Base-by-base conservation (phyloP, 2,888 invertebrate genomes). In the Yponomeuta malinellus region DNA sequence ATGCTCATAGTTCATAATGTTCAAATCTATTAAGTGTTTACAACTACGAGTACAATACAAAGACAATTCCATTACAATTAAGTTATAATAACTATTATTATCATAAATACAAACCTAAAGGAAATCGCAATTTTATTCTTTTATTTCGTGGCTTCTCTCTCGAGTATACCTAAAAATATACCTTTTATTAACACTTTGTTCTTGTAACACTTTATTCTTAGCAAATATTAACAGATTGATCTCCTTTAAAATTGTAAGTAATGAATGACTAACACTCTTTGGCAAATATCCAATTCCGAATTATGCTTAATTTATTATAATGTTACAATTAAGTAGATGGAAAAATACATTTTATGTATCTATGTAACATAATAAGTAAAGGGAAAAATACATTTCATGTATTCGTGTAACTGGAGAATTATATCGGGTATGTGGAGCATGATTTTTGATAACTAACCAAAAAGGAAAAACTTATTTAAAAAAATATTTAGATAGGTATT, bases 311-410 rank as follows among this genome's bases (percentile, higher is more conserved):
- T 59, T 15, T 59, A 59, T 15, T 59, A 2, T 59, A 59, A 15
- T 59, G 5, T 15, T 5, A 59, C 5, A 15, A 59, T 59, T 59
- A 2, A 15, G 6, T 33, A 9, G 63, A 63, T 15, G 71, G 67
- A 72, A 59, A 64, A n/a, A 69, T 70, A 68, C 72, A 59, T 59
- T 59, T 59, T 59, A 59, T 59, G 43, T 43, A 43, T 43, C 43
- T 43, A 8, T 43, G 43, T 43, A 43, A 43, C 43, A 43, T 43
- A 43, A 8, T 43, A 6, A 43, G 6, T 43, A 43, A 43, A 43
- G 3, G 43, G 9, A 43, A 43, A 43, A 43, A 43, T 43, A 43
- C 43, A 43, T 43, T 43, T 43, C 8, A 43, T 43, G 43, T 43
- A 43, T 43, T 43, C 37, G 5, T 43, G 8, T 43, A 43, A 43